Evolutionary conservation across 1,140 invertebrate genomes (phyloP).

Genomic region (Anastatus disparis): DNA sequence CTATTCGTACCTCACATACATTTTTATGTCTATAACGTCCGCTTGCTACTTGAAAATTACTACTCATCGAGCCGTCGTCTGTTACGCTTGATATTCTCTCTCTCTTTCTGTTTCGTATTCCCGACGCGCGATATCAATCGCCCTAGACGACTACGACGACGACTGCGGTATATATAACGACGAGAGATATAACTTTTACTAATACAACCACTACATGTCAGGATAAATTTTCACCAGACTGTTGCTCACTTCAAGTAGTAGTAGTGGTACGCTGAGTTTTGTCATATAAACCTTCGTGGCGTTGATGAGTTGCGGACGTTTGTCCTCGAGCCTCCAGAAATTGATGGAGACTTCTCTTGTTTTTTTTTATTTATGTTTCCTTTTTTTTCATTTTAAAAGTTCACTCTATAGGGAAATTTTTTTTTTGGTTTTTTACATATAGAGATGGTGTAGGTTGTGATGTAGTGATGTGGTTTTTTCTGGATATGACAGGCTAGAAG

Average conservation of each 20-base stretch:
- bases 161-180: not conserved
- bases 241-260: no score
- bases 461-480: no score
- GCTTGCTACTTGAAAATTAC: slow-evolving; percentile 34
- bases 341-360: not conserved
- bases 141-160: not conserved
- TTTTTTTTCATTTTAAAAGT: no score
- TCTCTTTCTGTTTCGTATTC: not conserved
- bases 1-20: no score
- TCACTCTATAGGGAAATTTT: no score
- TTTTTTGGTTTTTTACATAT: no score
- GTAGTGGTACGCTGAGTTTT: no score
- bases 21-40: not conserved
- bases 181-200: not conserved
- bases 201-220: no score
- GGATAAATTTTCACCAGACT: no score
- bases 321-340: not conserved
- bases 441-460: no score
- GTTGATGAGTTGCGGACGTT: slow-evolving; percentile 10
- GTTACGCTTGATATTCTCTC: not conserved
- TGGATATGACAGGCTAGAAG: no score
- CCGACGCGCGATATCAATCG: slow-evolving; percentile 28
- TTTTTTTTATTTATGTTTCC: not conserved
- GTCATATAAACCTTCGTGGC: not conserved
- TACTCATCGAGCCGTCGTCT: slow-evolving; percentile 8